Base-by-base conservation (phyloP, 2,113 vertebrate genomes). In the Galbula dea region DNA sequence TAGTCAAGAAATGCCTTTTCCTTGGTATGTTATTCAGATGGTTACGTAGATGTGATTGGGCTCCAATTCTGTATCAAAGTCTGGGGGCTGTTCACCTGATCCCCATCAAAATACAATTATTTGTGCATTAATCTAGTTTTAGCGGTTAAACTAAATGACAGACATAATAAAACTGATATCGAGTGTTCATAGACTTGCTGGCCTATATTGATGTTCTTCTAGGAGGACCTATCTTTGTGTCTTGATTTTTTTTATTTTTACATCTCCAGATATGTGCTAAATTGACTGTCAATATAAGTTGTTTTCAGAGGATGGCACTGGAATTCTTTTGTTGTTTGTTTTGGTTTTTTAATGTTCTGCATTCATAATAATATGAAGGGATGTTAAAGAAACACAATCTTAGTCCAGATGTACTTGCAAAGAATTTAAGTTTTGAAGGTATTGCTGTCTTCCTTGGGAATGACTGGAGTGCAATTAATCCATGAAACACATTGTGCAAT, bases 381-480 rank as follows among this genome's bases (percentile, higher is more conserved):
- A 73, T 39, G 45, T 58, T 90, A 66, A 80, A 45, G 37, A 78
- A 88, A 94, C 4, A 7, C 81, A 37, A 55, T 65, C 30, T 94
- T 66, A 83, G 80, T 92, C 62, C 45, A 94, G 65, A 88, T 72
- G 65, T 74, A 73, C 36, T 91, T 90, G 54, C 16, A 82, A 89
- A 80, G 76, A 46, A 69, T 88, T 90, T 37, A 81, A 77, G 63
- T 57, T 94, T 23, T 20, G 45, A 71, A 87, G 72, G 72, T 89
- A 92, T 67, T 72, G 63, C 20, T 78, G 2, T 80, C 51, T 52
- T 95, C 52, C 52, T 88, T 88, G 68, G 78, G 59, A 90, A 49
- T 89, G 66, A 96, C 82, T 86, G 27, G 83, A 94, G 93, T 75
- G 78, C 59, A 93, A 46, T 78, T 87, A 59, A 93, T 94, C 93